A percentile compares a stretch with the other conserved stretches of the same genome.
Evolutionary conservation across 2,113 vertebrate species (phyloP).

Genomic region (Salvelinus namaycush): DNA sequence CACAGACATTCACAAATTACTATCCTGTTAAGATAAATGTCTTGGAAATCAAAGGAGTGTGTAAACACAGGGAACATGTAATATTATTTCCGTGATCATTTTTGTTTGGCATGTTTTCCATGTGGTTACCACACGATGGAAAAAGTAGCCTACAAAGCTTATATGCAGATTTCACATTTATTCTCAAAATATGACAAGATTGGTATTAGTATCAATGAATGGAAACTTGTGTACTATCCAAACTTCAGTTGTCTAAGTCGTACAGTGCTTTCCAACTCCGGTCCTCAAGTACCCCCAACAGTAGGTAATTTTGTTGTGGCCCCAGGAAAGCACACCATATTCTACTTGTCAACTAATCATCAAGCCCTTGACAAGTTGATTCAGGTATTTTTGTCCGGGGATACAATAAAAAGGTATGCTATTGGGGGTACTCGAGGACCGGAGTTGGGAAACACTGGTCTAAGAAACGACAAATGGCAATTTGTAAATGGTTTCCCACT

Average conservation of each 20-base stretch:
- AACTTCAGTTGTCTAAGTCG: background rate
- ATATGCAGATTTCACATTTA: background rate
- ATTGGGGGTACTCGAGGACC: no score
- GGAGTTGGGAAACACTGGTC: no score
- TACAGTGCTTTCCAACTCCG: no score
- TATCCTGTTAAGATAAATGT: slow-evolving; percentile 89
- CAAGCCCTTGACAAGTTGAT: no score
- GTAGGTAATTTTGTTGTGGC: no score
- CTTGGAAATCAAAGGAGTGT: slow-evolving; percentile 79
- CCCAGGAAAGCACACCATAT: no score
- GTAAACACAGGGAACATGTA: slow-evolving; percentile 74
- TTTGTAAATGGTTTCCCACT: background rate
- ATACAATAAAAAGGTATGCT: no score
- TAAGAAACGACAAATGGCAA: background rate
- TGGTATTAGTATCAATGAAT: background rate
- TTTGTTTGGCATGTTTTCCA: slow-evolving; percentile 69
- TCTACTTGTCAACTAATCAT: no score
- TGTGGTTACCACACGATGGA: background rate
- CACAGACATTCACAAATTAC: slow-evolving; percentile 94
- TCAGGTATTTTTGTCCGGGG: no score
- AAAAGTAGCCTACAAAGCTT: background rate
- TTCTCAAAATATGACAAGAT: background rate
- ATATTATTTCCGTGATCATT: slow-evolving; percentile 75
- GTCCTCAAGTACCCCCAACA: no score
- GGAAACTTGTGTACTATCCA: background rate